Base-by-base conservation (phyloP, 2,888 invertebrate species). In the Endomychus coccineus region DNA sequence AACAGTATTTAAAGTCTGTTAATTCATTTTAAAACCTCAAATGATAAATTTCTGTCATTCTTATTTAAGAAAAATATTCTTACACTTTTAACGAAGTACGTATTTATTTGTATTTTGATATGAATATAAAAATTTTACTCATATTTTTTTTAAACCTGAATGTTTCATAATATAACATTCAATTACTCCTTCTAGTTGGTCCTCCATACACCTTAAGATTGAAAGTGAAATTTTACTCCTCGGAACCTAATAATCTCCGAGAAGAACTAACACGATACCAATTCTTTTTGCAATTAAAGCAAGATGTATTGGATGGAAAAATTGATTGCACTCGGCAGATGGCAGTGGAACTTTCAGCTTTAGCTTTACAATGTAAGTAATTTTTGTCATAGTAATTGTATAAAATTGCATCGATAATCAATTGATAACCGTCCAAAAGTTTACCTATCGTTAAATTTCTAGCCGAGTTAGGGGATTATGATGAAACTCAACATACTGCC, bases 211-310 rank as follows among this genome's bases (percentile, higher is more conserved):
- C 96, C 32, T 78, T 98, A 53, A 75, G 92, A 39, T 75, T 98
- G 31, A 86, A 89, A 70, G 97, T 98, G 2, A 98, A 98, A 69
- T 98, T 98, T 70, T 98, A 97, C 69, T 94, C 97, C 2, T 95
- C 95, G 1, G 98, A 98, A 64, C 98, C 98, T 4, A 95, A 90
- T 61, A 89, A 90, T 55, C 71, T 99, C 41, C 78, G 94, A 39
- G 98, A 99, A 69, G 98, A 99, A 69, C 70, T 97, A 46, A 98
- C 97, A 3, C 78, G 97, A 62, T 98, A 98, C 68, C 92, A 96
- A 65, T 97, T 97, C 68, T 97, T 97, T 66, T 74, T 97, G 43
- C 97, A 98, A 75, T 67, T 99, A 36, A 98, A 98, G 63, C 86
- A 86, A 60, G 98, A 98, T 68, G 81, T 99, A 41, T 70, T 94